phyloP scores from a whole-genome alignment of 2,888 invertebrate genomes.

The Ganaspis brasiliensis region DNA sequence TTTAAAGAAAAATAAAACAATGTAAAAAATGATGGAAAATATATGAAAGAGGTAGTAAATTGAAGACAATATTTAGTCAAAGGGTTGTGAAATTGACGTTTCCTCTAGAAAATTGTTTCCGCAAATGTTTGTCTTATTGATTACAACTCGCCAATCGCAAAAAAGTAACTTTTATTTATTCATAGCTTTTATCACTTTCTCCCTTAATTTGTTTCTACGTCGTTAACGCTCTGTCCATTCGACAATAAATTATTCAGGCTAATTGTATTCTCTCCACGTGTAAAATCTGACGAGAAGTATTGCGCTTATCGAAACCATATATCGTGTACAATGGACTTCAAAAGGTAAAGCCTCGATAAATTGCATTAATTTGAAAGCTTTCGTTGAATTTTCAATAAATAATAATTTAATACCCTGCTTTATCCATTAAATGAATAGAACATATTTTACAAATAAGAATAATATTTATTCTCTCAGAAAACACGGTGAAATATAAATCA shows the following conservation, averaged over 20 bases:
- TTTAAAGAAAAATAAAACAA: too few relatives aligned
- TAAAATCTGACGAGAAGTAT: conserved; percentile 68
- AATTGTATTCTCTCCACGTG: conserved; percentile 68
- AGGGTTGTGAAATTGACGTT: too few relatives aligned
- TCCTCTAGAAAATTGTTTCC: not conserved
- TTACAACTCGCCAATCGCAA: not conserved
- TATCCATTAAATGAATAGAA: not conserved
- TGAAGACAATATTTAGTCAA: too few relatives aligned
- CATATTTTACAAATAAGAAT: conserved; percentile 12
- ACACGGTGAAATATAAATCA: not conserved
- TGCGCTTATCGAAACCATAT: conserved; percentile 31
- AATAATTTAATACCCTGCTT: conserved; percentile 9
- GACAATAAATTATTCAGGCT: conserved; percentile 72
- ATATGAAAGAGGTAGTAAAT: too few relatives aligned
- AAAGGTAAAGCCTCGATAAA: conserved; percentile 11
- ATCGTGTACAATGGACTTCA: not conserved
- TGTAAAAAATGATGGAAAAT: too few relatives aligned
- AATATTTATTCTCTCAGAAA: not conserved
- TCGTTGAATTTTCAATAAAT: not conserved
- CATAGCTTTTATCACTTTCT: not conserved
- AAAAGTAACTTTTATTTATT: not conserved
- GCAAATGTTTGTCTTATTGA: not conserved
- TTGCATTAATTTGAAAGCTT: not conserved
- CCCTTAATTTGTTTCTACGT: conserved; percentile 65
- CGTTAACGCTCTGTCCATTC: conserved; percentile 68